Evolutionary conservation across 2,113 vertebrate genomes (phyloP), one percentile per base, ranked within the genome.

Genomic region (Castor canadensis): DNA sequence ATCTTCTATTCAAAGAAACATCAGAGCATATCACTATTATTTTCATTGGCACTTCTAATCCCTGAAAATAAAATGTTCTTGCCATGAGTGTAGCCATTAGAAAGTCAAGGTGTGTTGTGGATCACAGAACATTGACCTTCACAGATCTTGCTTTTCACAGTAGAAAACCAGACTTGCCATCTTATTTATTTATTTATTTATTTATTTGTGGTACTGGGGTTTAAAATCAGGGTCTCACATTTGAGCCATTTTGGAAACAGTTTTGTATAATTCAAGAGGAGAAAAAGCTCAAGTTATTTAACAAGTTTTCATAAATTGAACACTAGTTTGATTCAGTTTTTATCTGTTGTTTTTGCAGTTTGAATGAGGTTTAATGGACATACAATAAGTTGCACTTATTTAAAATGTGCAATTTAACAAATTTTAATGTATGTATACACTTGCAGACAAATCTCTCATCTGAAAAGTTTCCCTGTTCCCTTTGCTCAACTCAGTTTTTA

Each of bases 401-500:
- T 84, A 89, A 95, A 89, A 91, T 69, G 22, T 80, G 40, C 3
- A n/a, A 30, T 13, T 69, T 82, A 92, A 47, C 45, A 69, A 22
- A 54, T 82, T 73, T 64, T 92, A 93, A 95, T 38, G 54, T 38
- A 19, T 56, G 32, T 58, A 35, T n/a, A 80, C 9, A n/a, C n/a
- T n/a, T n/a, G 67, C 32, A 12, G 45, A 77, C 28, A 77, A 72
- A 40, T 38, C 12, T 11, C 35, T 83, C 81, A 60, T 2, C n/a
- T 52, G 9, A 1, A 35, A 87, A 54, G 54, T 77, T 75, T 43
- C 83, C 13, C 69, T 52, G 4, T 32, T 26, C 9, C 20, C 15
- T 16, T 92, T 77, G 35, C 71, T 85, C 80, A 85, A 40, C 43
- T 94, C 54, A 35, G 8, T 91, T 96, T 92, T 94, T 91, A 93